Conservation (phyloP, 2,797 vertebrate genomes). For the Cuniculus paca region DNA sequence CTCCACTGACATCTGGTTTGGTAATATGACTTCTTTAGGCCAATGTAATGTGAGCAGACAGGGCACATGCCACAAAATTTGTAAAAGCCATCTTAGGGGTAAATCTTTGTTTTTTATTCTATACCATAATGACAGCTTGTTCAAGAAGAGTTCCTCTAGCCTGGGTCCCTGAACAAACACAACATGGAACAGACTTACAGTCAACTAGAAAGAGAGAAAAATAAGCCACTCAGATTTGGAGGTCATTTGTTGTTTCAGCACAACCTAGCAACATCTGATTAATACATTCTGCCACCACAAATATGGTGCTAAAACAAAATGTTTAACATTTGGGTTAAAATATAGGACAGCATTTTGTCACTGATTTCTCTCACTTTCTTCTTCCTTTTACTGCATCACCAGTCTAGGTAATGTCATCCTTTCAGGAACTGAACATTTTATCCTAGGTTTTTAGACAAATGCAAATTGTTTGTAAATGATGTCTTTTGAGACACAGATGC, state of each 20-base stretch:
- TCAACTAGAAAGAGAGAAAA: neutral
- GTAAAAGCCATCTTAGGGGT: neutral
- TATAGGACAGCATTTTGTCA: neutral
- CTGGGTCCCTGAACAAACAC: neutral
- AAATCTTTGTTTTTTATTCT: neutral
- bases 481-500: constrained; percentile 46
- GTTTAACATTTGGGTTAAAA: constrained; percentile 60
- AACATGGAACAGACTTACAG: neutral
- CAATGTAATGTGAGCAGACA: neutral
- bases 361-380: constrained; percentile 25
- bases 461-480: constrained; percentile 43
- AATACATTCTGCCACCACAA: neutral
- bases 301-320: constrained; percentile 38
- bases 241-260: constrained; percentile 2
- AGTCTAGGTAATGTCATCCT: constrained; percentile 31
- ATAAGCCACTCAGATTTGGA: neutral
- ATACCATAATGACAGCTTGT: neutral
- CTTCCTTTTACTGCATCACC: neutral
- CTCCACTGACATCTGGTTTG: neutral
- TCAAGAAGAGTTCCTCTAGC: constrained; percentile 13
- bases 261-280: neutral
- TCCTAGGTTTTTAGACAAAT: constrained; percentile 41
- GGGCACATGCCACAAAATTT: neutral
- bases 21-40: neutral
- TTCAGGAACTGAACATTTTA: constrained; percentile 54